phyloP scores from a whole-genome alignment of 2,797 vertebrate species.

The Sciaenops ocellatus region DNA sequence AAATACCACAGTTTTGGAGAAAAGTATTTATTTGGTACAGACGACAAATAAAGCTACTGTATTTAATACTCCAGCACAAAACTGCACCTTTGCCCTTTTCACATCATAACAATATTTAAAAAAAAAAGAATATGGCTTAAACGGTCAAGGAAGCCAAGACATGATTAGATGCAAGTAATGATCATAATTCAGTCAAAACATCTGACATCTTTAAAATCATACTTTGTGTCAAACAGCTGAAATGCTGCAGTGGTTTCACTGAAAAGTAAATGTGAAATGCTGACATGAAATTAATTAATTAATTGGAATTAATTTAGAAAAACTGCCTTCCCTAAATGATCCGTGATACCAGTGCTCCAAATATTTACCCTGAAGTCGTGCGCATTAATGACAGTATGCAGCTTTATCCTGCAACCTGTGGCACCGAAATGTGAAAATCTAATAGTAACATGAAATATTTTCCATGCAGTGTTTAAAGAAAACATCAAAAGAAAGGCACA shows the following conservation, averaged over 20 bases:
- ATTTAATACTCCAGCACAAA: constrained; percentile 60
- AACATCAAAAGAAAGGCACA: constrained; percentile 30
- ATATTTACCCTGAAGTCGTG: constrained; percentile 5
- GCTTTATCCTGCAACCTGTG: constrained; percentile 15
- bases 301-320: constrained; percentile 5
- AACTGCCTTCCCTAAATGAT: constrained; percentile 1
- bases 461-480: constrained; percentile 48
- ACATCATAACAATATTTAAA: constrained; percentile 11
- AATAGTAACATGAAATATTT: constrained; percentile 30
- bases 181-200: constrained; percentile 22
- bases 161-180: constrained; percentile 1
- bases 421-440: constrained; percentile 31
- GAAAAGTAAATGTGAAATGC: constrained; percentile 6
- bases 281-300: background rate
- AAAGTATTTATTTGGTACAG: constrained; percentile 75
- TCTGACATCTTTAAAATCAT: constrained; percentile 13
- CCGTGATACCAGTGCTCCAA: background rate
- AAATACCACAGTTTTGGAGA: constrained; percentile 13
- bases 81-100: constrained; percentile 48
- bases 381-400: constrained; percentile 6
- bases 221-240: constrained; percentile 18
- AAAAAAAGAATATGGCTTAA: constrained; percentile 25
- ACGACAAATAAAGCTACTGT: constrained; percentile 61
- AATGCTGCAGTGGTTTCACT: background rate
- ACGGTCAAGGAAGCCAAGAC: constrained; percentile 14